Conservation (phyloP, 2,797 vertebrate species). For the Chaunax sp. region DNA sequence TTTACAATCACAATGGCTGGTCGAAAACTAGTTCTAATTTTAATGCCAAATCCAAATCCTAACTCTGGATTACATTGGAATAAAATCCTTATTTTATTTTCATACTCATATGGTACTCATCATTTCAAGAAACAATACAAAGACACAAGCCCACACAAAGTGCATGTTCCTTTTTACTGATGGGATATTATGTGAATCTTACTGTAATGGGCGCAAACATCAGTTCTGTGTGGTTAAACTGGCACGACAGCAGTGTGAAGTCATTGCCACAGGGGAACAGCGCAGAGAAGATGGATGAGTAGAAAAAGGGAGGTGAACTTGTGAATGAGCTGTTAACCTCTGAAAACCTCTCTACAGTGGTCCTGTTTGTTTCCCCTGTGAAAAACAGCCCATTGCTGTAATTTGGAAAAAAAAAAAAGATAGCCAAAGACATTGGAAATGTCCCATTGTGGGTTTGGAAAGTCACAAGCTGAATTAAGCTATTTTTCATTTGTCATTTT, state of each 20-base stretch:
- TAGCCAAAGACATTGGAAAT: slow-evolving; percentile 32
- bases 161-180: slow-evolving; percentile 20
- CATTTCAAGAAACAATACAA: neutral
- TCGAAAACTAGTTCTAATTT: too few relatives aligned
- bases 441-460: slow-evolving; percentile 46
- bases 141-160: slow-evolving; percentile 15
- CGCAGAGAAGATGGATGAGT: slow-evolving; percentile 48
- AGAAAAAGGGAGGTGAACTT: slow-evolving; percentile 15
- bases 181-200: slow-evolving; percentile 7
- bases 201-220: slow-evolving; percentile 17
- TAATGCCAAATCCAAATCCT: too few relatives aligned
- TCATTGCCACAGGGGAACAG: slow-evolving; percentile 34
- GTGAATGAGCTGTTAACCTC: slow-evolving; percentile 45
- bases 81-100: neutral
- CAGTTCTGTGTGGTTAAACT: slow-evolving; percentile 43
- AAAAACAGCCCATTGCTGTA: slow-evolving; percentile 39
- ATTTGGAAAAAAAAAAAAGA: slow-evolving; percentile 11
- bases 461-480: slow-evolving; percentile 33
- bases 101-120: slow-evolving; percentile 12
- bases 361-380: slow-evolving; percentile 20
- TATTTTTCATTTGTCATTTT: slow-evolving; percentile 55
- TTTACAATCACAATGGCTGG: too few relatives aligned
- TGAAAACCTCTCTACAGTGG: slow-evolving; percentile 25
- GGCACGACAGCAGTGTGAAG: slow-evolving; percentile 61
- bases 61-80: too few relatives aligned